Base-by-base conservation (phyloP, 2,797 vertebrate species). In the Acipenser ruthenus region DNA sequence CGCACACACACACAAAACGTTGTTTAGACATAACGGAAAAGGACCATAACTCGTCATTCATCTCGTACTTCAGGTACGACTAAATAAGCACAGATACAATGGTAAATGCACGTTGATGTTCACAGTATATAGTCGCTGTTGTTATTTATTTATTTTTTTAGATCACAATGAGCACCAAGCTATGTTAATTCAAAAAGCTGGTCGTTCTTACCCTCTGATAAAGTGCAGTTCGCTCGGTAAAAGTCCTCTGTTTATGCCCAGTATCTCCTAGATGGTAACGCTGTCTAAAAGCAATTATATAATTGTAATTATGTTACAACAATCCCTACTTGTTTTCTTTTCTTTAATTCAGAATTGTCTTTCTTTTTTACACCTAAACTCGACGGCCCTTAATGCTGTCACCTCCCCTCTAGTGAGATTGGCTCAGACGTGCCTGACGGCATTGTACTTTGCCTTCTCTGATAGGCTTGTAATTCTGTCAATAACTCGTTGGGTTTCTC, bases 151-250 rank as follows among this genome's bases (percentile, higher is more conserved):
- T 18, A 18, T 37, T 3, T 37, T 37, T 3, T 3, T 37, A 37
- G 23, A 37, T 37, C 23, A 37, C 23, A 37, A 3, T 37, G 23
- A 37, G 23, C 23, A 37, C 23, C 23, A 37, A 37, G 23, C 23
- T 37, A 37, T 37, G 23, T 37, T 59, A 50, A 69, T 66, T 71
- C 49, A 70, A 72, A 71, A 67, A 69, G 65, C 73, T 53, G 68
- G 72, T 71, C 74, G 65, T 73, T 69, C 77, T 79, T 82, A 80
- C 78, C 80, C 76, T 71, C 65, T 62, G 37, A 48, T 71, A 71
- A 77, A 70, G 72, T 76, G 66, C 69, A 56, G 4, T 62, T 37
- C 60, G 52, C 52, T 55, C 9, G 52, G 9, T n/a, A 9, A n/a
- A 37, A 62, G 8, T 62, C 60, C 64, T 70, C 67, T 10, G 67